A percentile compares a stretch with the other conserved stretches of the same genome.
phyloP scores from a whole-genome alignment of 2,888 invertebrate species.

The Microctonus aethiopoides region DNA sequence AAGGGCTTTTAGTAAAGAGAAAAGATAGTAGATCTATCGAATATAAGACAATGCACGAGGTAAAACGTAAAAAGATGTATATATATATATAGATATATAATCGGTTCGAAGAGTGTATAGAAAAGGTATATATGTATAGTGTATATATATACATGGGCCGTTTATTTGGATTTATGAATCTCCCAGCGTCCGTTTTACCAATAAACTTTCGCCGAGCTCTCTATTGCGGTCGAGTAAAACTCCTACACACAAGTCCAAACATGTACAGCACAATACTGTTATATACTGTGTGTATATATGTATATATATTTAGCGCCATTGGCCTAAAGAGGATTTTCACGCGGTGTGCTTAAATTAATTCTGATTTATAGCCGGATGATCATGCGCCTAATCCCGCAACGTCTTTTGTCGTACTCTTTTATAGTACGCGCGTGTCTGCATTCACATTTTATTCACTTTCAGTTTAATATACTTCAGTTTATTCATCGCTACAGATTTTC shows the following conservation, averaged over 20 bases:
- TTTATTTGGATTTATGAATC: slow-evolving; percentile 62
- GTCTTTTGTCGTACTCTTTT: slow-evolving; percentile 7
- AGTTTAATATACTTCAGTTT: background rate
- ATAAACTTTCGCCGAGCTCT: slow-evolving; percentile 32
- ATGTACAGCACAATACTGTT: background rate
- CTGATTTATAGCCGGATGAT: slow-evolving; percentile 53
- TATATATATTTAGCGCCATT: background rate
- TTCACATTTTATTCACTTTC: background rate
- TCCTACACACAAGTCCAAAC: slow-evolving; percentile 24
- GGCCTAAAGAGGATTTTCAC: slow-evolving; percentile 48
- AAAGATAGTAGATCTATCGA: slow-evolving; percentile 7
- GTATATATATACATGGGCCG: slow-evolving; percentile 39
- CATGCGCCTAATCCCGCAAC: slow-evolving; percentile 33
- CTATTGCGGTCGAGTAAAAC: slow-evolving; percentile 48
- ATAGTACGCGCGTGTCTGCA: background rate
- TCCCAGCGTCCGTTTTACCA: slow-evolving; percentile 38
- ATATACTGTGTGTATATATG: background rate
- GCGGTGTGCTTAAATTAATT: slow-evolving; percentile 54
- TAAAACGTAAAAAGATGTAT: background rate
- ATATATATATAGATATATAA: background rate
- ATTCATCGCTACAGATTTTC: background rate
- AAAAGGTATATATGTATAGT: slow-evolving; percentile 14
- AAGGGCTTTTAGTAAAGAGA: slow-evolving; percentile 6
- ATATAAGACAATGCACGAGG: background rate
- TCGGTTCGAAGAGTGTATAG: background rate